phyloP scores from a whole-genome alignment of 2,888 invertebrate genomes.

The Leucophenga maculata region DNA sequence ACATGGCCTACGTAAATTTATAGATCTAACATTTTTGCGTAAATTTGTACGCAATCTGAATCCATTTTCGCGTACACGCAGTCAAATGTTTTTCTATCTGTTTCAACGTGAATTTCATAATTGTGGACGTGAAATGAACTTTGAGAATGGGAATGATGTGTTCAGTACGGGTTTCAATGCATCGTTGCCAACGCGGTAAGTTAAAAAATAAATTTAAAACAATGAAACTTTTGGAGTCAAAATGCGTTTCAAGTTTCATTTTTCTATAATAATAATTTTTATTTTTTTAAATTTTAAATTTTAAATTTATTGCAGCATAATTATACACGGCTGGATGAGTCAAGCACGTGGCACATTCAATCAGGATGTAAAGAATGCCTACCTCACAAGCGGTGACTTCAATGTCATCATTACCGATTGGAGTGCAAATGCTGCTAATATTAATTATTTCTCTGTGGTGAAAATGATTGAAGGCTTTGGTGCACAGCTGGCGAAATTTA shows the following conservation, averaged over 20 bases:
- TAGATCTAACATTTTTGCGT: slow-evolving; percentile 57
- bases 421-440: slow-evolving; percentile 62
- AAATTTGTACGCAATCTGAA: slow-evolving; percentile 61
- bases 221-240: too few species aligned
- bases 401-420: slow-evolving; percentile 68
- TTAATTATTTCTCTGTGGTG: slow-evolving; percentile 64
- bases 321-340: slow-evolving; percentile 69
- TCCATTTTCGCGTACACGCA: slow-evolving; percentile 49
- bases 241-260: too few species aligned
- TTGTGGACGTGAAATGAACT: slow-evolving; percentile 55
- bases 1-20: slow-evolving; percentile 50
- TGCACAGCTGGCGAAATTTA: slow-evolving; percentile 57
- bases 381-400: slow-evolving; percentile 55
- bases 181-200: slow-evolving; percentile 59
- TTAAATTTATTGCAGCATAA: slow-evolving; percentile 43
- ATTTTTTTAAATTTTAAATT: too few species aligned
- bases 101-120: slow-evolving; percentile 57
- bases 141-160: slow-evolving; percentile 46
- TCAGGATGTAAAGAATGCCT: slow-evolving; percentile 62
- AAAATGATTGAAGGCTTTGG: slow-evolving; percentile 60
- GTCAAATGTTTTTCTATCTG: slow-evolving; percentile 62
- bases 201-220: too few species aligned
- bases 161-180: slow-evolving; percentile 55
- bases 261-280: too few species aligned
- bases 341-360: slow-evolving; percentile 64